Conservation (phyloP, 2,797 vertebrate genomes). For the Pangasius sanitwongsei region DNA sequence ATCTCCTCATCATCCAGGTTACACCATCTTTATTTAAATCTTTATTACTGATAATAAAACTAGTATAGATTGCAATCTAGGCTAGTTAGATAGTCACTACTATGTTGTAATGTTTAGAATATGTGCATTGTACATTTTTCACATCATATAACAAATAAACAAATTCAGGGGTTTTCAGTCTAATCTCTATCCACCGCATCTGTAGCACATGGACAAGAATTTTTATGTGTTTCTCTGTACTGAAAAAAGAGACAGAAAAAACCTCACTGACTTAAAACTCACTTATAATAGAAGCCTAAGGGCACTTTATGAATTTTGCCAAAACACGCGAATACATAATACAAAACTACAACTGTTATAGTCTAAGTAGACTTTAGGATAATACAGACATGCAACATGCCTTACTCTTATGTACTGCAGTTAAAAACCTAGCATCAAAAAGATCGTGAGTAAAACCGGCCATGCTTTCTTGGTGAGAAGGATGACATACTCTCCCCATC, state of each 20-base stretch:
- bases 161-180: not conserved
- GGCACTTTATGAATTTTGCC: not conserved
- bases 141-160: not conserved
- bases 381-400: not conserved
- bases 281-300: not conserved
- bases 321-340: not conserved
- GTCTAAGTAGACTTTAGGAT: not conserved
- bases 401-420: not conserved
- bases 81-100: not conserved
- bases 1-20: not conserved
- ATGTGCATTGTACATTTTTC: not conserved
- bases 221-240: too few species aligned
- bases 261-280: not conserved
- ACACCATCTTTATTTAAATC: not conserved
- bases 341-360: not conserved
- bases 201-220: not conserved
- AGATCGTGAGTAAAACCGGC: not conserved
- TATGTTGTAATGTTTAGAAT: not conserved
- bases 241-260: not conserved
- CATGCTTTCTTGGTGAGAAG: not conserved
- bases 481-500: not conserved
- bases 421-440: not conserved
- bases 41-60: not conserved
- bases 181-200: not conserved
- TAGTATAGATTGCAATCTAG: not conserved